These are phyloP conservation scores for Triplophysa dalaica DNA, from an alignment of 2,113 vertebrate genomes.

Conservation along the genomic window DNA sequence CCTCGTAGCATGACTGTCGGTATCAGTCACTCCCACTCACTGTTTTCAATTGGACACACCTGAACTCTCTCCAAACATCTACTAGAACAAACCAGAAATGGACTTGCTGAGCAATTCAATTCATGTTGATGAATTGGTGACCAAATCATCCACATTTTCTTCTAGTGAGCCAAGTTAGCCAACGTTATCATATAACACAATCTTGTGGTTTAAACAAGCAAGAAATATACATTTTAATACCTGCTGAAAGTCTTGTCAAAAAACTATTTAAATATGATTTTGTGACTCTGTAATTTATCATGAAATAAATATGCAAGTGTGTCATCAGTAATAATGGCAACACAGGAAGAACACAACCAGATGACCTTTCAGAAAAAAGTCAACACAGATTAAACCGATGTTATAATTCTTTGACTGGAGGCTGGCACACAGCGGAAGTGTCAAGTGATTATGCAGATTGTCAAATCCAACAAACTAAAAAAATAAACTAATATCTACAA, in stretches of 20 bases:
- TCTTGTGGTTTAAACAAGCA: no score
- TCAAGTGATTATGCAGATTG: background rate
- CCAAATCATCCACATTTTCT: background rate
- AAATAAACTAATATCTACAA: background rate
- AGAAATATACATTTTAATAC: no score
- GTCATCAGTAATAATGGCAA: no score
- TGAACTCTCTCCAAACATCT: slow-evolving; percentile 8
- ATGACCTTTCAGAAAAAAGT: no score
- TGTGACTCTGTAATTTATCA: no score
- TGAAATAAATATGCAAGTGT: no score
- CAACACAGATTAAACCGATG: background rate
- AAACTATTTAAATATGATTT: no score
- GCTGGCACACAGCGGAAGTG: background rate
- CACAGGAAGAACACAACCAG: background rate
- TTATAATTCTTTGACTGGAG: background rate
- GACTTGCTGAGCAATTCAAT: background rate
- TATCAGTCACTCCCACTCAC: slow-evolving; percentile 48
- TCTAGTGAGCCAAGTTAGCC: background rate
- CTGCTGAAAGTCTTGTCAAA: no score
- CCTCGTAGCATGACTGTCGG: slow-evolving; percentile 57
- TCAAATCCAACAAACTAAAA: background rate
- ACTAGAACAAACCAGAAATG: background rate
- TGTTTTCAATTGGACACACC: background rate
- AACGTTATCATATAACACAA: no score
- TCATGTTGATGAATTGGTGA: background rate